Evolutionary conservation across 2,113 vertebrate species (phyloP).

Genomic region (Pygoscelis antarcticus): DNA sequence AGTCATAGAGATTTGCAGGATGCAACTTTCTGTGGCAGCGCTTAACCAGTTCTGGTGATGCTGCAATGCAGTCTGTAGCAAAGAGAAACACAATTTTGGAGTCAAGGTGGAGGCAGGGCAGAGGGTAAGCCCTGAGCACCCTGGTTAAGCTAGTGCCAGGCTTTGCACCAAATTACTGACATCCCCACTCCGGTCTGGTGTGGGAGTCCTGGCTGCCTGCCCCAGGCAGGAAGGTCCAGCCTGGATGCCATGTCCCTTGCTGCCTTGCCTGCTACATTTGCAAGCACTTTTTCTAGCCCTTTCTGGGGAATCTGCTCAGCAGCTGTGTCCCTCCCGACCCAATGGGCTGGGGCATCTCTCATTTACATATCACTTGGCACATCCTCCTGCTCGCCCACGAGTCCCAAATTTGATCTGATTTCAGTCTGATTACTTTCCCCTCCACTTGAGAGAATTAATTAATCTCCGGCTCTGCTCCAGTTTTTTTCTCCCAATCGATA

Average conservation of each 20-base stretch:
- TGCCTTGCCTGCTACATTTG: not conserved
- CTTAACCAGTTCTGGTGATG: not conserved
- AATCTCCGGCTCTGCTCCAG: slow-evolving; percentile 30
- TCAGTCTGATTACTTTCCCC: slow-evolving; percentile 72
- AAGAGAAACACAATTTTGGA: not conserved
- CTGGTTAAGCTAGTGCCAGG: not conserved
- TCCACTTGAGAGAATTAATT: slow-evolving; percentile 73
- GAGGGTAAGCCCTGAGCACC: not conserved
- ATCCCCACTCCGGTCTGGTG: fast-evolving
- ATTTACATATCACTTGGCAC: slow-evolving; percentile 48
- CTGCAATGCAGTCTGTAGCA: not conserved
- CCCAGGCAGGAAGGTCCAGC: not conserved
- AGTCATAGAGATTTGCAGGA: not conserved
- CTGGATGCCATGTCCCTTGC: not conserved
- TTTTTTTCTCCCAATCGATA: slow-evolving; percentile 61
- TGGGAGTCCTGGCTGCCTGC: fast-evolving
- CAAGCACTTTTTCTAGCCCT: not conserved
- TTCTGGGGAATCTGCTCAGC: not conserved
- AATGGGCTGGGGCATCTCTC: not conserved
- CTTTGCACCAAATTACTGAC: not conserved
- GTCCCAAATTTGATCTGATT: slow-evolving; percentile 54
- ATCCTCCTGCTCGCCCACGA: slow-evolving; percentile 23
- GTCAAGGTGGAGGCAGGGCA: not conserved
- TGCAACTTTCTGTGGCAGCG: not conserved
- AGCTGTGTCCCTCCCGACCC: not conserved